These are phyloP conservation scores for Stictonetta naevosa DNA, from an alignment of 2,113 vertebrate species.

Conservation along the genomic window DNA sequence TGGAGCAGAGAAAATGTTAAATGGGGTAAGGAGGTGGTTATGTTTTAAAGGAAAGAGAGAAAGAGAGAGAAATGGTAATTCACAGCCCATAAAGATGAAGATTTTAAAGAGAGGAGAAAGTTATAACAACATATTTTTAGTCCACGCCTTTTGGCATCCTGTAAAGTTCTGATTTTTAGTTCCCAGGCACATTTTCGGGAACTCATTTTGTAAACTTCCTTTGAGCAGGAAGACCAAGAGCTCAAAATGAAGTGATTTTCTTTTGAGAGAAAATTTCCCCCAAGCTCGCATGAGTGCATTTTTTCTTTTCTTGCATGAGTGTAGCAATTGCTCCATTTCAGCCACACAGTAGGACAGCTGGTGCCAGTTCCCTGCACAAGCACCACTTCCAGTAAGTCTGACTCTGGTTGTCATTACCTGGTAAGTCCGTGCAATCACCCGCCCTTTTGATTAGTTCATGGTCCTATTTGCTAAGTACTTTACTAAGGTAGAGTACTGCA, in stretches of 20 bases:
- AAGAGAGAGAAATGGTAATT: neutral
- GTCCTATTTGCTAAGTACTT: neutral
- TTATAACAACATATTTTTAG: neutral
- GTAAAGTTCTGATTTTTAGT: neutral
- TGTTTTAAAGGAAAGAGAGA: neutral
- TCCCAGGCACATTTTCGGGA: neutral
- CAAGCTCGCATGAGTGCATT: accelerated
- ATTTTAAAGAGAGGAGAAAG: neutral
- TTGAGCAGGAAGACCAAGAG: neutral
- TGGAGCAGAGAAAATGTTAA: neutral
- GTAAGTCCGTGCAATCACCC: neutral
- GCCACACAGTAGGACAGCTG: neutral
- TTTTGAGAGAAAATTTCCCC: neutral
- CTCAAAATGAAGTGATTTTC: neutral
- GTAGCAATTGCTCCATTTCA: neutral
- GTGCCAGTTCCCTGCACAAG: neutral
- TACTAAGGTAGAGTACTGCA: neutral
- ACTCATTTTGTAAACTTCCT: neutral
- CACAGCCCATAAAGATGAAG: neutral
- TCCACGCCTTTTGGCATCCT: accelerated
- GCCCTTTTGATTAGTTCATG: neutral
- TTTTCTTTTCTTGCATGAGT: accelerated
- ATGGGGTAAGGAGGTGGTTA: neutral
- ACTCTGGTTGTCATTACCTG: neutral
- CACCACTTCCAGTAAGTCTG: neutral